A percentile compares a stretch with the other conserved stretches of the same genome.
Evolutionary conservation across 2,113 vertebrate species (phyloP).

Genomic region (Nerophis lumbriciformis): DNA sequence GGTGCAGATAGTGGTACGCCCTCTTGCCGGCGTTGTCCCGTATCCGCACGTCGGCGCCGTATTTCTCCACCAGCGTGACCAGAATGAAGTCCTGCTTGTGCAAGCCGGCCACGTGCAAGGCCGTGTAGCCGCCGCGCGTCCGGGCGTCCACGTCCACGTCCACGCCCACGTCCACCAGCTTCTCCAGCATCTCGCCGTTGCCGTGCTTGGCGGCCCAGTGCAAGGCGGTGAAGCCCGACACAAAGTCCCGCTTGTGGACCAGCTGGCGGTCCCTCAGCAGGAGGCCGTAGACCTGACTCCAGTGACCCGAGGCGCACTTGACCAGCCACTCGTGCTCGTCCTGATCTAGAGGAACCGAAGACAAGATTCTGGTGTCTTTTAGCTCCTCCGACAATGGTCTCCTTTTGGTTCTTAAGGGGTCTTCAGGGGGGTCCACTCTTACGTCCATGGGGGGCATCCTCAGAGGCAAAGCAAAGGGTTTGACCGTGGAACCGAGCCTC

Average conservation of each 20-base stretch:
- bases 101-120: slow-evolving; percentile 85
- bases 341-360: slow-evolving; percentile 72
- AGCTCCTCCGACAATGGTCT: slow-evolving; percentile 56
- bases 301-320: slow-evolving; percentile 75
- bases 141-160: slow-evolving; percentile 78
- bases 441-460: slow-evolving; percentile 57
- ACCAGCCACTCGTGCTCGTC: slow-evolving; percentile 86
- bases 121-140: slow-evolving; percentile 84
- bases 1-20: slow-evolving; percentile 81
- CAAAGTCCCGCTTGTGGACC: slow-evolving; percentile 83
- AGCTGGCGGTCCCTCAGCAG: slow-evolving; percentile 78
- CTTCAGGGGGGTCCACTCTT: neutral
- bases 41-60: slow-evolving; percentile 68
- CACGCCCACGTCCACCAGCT: slow-evolving; percentile 70
- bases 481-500: slow-evolving; percentile 50
- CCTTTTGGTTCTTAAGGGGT: slow-evolving; percentile 32
- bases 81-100: slow-evolving; percentile 78
- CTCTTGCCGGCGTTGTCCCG: slow-evolving; percentile 88
- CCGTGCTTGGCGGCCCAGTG: slow-evolving; percentile 93
- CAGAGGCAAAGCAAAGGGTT: slow-evolving; percentile 78
- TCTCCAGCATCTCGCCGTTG: slow-evolving; percentile 76
- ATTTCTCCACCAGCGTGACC: slow-evolving; percentile 72
- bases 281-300: slow-evolving; percentile 84
- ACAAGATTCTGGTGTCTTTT: slow-evolving; percentile 26
- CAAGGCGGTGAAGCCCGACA: slow-evolving; percentile 86